Evolutionary conservation across 2,797 vertebrate genomes (phyloP).

Genomic region (Valencia hispanica): DNA sequence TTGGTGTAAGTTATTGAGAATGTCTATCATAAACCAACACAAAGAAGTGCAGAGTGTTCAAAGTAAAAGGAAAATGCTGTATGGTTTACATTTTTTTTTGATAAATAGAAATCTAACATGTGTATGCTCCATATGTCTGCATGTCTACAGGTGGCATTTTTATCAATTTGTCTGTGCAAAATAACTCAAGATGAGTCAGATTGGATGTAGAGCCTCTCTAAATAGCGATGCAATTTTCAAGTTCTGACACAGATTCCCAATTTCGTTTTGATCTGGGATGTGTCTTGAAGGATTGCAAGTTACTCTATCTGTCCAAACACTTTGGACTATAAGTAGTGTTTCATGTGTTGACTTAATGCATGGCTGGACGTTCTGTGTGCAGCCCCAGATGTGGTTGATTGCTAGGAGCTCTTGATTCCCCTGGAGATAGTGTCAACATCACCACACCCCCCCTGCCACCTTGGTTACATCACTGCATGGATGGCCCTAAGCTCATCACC

Average conservation of each 20-base stretch:
- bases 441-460: constrained; percentile 19
- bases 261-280: background rate
- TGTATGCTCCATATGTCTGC: background rate
- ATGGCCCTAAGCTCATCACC: constrained; percentile 45
- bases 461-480: constrained; percentile 60
- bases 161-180: background rate
- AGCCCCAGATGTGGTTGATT: constrained; percentile 39
- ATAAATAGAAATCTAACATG: background rate
- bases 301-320: background rate
- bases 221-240: background rate
- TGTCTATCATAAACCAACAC: background rate
- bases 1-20: background rate
- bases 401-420: constrained; percentile 39
- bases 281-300: background rate
- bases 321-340: constrained; percentile 9
- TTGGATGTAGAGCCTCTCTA: background rate
- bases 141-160: background rate
- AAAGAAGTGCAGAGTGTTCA: background rate
- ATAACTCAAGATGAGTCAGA: background rate
- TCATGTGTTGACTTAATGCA: constrained; percentile 16
- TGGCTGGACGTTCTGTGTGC: constrained; percentile 15
- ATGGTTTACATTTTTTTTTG: background rate
- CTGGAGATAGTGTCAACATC: constrained; percentile 51
- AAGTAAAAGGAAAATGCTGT: background rate
- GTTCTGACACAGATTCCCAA: background rate